A percentile compares a stretch with the other conserved stretches of the same genome.
These are phyloP conservation scores for Panthera tigris DNA, from an alignment of 2,113 vertebrate species.

Conservation along the genomic window DNA sequence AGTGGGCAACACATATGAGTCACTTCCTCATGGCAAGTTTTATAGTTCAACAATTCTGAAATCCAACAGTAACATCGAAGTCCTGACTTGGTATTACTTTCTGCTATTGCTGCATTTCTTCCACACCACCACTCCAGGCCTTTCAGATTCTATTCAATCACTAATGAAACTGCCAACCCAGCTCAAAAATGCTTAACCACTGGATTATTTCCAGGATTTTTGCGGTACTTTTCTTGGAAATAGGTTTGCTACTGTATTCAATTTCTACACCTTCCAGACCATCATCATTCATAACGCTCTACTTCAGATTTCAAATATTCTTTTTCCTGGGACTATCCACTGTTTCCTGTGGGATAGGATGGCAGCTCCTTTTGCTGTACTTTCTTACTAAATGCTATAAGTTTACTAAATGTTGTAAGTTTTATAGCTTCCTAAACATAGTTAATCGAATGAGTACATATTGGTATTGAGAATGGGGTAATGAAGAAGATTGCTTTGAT, in stretches of 20 bases:
- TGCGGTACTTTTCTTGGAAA: constrained; percentile 5
- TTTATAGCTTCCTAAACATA: neutral
- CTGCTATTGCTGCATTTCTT: neutral
- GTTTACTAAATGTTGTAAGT: neutral
- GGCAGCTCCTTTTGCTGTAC: neutral
- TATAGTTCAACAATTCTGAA: constrained; percentile 21
- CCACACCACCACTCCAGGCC: neutral
- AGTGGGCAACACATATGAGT: neutral
- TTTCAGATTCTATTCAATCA: neutral
- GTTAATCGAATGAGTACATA: neutral
- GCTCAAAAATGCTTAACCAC: neutral
- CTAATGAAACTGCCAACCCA: neutral
- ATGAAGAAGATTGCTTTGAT: neutral
- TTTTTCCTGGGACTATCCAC: neutral
- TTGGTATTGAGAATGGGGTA: neutral
- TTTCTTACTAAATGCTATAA: neutral
- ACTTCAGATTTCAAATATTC: neutral
- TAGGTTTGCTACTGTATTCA: neutral
- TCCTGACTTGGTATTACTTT: neutral
- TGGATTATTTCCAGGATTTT: neutral
- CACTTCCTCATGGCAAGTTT: neutral
- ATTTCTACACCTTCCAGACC: neutral
- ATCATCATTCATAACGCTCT: neutral
- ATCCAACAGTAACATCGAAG: constrained; percentile 19
- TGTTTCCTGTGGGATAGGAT: neutral